Conservation (phyloP, 2,888 invertebrate species). For the Epinotia nisella region DNA sequence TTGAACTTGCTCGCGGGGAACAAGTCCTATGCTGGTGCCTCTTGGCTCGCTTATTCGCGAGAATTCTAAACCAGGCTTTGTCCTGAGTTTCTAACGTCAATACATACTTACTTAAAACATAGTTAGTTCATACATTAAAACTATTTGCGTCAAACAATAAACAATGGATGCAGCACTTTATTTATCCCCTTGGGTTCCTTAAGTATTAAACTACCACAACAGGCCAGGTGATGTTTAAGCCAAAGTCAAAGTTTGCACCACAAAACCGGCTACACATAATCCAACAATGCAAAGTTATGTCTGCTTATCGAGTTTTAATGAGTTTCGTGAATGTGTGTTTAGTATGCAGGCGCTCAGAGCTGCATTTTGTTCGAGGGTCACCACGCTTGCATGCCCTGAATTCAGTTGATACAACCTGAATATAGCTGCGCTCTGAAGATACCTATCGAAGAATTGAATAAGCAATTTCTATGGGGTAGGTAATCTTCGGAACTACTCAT, state of each 20-base stretch:
- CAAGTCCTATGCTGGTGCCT: no score
- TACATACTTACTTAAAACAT: no score
- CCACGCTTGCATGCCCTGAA: conserved; percentile 1
- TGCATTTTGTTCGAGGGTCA: conserved; percentile 5
- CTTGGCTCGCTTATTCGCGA: no score
- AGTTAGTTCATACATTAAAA: no score
- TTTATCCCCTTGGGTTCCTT: not conserved
- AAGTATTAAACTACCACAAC: conserved; percentile 8
- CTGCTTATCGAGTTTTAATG: conserved; percentile 24
- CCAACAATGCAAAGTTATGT: conserved; percentile 21
- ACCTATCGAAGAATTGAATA: not conserved
- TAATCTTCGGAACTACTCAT: not conserved
- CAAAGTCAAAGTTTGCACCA: conserved; percentile 8
- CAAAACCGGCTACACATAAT: conserved; percentile 8
- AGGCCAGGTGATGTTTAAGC: not conserved
- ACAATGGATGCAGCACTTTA: no score
- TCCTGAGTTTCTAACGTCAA: no score
- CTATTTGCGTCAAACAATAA: no score
- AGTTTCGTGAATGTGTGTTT: conserved; percentile 23
- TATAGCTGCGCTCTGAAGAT: not conserved
- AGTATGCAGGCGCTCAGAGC: conserved; percentile 1
- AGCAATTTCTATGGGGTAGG: not conserved
- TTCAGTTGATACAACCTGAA: not conserved
- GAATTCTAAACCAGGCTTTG: no score
- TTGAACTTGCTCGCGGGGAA: no score